phyloP scores from a whole-genome alignment of 37 sponge, comb jelly and placozoan genomes.

The Mnemiopsis leidyi region DNA sequence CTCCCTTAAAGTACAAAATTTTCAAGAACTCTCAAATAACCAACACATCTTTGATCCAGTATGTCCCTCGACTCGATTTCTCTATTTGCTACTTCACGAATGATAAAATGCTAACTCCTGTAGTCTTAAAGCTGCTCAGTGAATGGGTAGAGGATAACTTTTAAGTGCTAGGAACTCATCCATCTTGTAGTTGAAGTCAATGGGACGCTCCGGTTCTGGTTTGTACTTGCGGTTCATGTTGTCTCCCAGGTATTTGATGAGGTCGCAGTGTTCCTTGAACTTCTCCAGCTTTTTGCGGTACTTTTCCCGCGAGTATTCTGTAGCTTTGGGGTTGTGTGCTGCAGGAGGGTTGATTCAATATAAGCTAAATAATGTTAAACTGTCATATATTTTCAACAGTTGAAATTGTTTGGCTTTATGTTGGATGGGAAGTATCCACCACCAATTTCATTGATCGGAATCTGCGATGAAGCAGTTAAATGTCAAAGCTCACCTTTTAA shows the following conservation, averaged over 20 bases:
- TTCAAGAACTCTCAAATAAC: too few relatives aligned
- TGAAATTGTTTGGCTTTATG: too few relatives aligned
- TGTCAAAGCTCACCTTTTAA: constrained; percentile 93
- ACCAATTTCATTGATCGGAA: too few relatives aligned
- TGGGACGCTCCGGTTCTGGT: constrained; percentile 67
- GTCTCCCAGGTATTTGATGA: constrained; percentile 74
- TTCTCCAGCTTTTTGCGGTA: constrained; percentile 79
- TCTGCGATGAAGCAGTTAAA: constrained; percentile 33
- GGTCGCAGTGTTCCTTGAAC: constrained; percentile 83
- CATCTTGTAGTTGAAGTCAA: constrained; percentile 72
- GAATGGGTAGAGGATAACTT: background rate
- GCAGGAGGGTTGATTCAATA: background rate
- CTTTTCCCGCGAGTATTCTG: constrained; percentile 78
- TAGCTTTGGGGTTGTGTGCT: constrained; percentile 87
- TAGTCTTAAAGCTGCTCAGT: too few relatives aligned
- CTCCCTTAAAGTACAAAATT: too few relatives aligned
- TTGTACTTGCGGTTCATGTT: constrained; percentile 70
- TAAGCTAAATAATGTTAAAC: background rate
- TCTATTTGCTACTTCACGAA: too few relatives aligned
- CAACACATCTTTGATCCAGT: too few relatives aligned
- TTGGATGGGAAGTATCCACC: too few relatives aligned
- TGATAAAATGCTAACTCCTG: too few relatives aligned
- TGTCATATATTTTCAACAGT: too few relatives aligned
- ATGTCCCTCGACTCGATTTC: too few relatives aligned
- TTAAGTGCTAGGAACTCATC: constrained; percentile 69